Conservation (phyloP, 2,888 invertebrate genomes). For the Graphium colonna region DNA sequence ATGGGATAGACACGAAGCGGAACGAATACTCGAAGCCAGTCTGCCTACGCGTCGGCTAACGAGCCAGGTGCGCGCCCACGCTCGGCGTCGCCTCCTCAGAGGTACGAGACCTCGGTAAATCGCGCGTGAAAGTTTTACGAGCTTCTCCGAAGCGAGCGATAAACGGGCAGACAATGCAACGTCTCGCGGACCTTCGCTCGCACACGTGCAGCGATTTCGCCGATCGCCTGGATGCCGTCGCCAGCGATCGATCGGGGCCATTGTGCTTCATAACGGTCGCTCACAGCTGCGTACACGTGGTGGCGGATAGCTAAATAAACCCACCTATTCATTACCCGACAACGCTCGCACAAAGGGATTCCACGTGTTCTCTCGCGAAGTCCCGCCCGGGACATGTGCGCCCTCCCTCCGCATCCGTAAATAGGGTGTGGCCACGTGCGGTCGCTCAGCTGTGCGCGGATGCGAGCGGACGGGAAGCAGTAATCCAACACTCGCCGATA, state of each 20-base stretch:
- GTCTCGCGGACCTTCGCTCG: conserved; percentile 53
- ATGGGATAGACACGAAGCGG: conserved; percentile 15
- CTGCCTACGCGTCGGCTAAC: conserved; percentile 51
- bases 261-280: conserved; percentile 79
- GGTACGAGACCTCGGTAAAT: conserved; percentile 66
- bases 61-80: conserved; percentile 76
- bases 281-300: conserved; percentile 78
- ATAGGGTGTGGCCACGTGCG: conserved; percentile 80
- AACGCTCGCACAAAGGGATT: conserved; percentile 78
- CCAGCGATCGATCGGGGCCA: conserved; percentile 78
- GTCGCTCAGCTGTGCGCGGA: conserved; percentile 77
- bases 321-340: conserved; percentile 78
- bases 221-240: conserved; percentile 70
- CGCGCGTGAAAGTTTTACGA: conserved; percentile 78
- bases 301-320: conserved; percentile 79
- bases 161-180: conserved; percentile 67
- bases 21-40: conserved; percentile 22
- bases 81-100: conserved; percentile 52
- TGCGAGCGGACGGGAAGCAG: conserved; percentile 74
- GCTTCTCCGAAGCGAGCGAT: conserved; percentile 69
- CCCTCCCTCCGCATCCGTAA: conserved; percentile 76
- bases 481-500: conserved; percentile 72
- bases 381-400: conserved; percentile 78
- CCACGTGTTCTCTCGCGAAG: conserved; percentile 78
- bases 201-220: conserved; percentile 65